Evolutionary conservation across 2,888 invertebrate genomes (phyloP), one percentile per base, ranked within the genome.

Genomic region (Scaptodrosophila latifasciaeformis): DNA sequence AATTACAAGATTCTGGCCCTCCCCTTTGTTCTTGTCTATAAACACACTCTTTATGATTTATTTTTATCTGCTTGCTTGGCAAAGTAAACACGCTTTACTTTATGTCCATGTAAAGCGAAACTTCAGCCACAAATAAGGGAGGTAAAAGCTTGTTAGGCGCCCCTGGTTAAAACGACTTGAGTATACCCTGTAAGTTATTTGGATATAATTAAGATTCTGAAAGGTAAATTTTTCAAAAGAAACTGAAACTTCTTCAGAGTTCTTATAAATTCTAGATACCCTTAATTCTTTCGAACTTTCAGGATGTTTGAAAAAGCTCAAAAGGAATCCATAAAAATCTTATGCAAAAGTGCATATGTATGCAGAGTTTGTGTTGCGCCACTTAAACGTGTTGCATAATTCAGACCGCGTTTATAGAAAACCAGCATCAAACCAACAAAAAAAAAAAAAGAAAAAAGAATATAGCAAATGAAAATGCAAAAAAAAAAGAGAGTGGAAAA

Each of bases 331-430:
- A 39, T 18, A 17, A 15, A 15, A n/a, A 24, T 5, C 24, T 24
- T 7, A 24, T 24, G 7, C n/a, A 27, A 49, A 34, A 24, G 43
- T 46, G 43, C 43, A 39, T 19, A 43, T 44, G 59, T 37, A 6
- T 37, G 37, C 9, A 17, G 27, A 51, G 53, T 29, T 55, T 59
- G 21, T 10, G 40, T 19, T 50, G 43, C 44, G 19, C 40, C 79
- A 80, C 71, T 77, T 74, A 80, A 70, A 60, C 59, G 78, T 67
- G 63, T 59, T 74, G 74, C 78, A 74, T 74, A 77, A 80, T 74
- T 80, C 59, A 74, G 51, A 37, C 49, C 31, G 54, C 74, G 70
- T 72, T 71, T 71, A 79, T 72, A 62, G 70, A 63, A 37, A 24
- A 49, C n/a, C n/a, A n/a, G 31, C 10, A 4, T 4, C 31, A 42